These are phyloP conservation scores for Ditula angustiorana DNA, from an alignment of 2,888 invertebrate species.

Conservation along the genomic window DNA sequence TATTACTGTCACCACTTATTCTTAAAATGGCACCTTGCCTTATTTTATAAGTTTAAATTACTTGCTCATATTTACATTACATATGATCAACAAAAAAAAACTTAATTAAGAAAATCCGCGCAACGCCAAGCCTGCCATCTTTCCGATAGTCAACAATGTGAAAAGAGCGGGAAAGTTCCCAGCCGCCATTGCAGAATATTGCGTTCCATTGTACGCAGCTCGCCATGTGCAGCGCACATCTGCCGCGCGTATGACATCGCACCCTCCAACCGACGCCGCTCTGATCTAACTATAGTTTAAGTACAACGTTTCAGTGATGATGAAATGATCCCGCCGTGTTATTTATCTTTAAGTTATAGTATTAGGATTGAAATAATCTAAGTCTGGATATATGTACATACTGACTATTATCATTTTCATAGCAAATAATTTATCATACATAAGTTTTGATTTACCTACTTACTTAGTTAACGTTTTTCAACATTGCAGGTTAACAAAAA, in stretches of 20 bases:
- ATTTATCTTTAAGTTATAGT: background rate
- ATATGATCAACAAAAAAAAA: background rate
- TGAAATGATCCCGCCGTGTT: background rate
- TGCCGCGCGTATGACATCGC: slow-evolving; percentile 63
- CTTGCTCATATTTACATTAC: too few species aligned
- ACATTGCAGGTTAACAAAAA: slow-evolving; percentile 27
- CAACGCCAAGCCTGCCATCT: slow-evolving; percentile 16
- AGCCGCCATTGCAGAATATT: slow-evolving; percentile 71
- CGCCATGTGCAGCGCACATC: slow-evolving; percentile 74
- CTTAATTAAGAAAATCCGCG: slow-evolving; percentile 16
- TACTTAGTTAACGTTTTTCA: background rate
- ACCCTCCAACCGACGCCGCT: slow-evolving; percentile 50
- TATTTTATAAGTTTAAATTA: too few species aligned
- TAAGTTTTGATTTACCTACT: background rate
- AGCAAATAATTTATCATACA: background rate
- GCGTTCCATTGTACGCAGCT: slow-evolving; percentile 77
- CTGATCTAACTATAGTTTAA: slow-evolving; percentile 33
- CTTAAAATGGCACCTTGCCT: too few species aligned
- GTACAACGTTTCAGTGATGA: slow-evolving; percentile 14
- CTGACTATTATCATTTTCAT: too few species aligned
- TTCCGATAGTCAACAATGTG: slow-evolving; percentile 19
- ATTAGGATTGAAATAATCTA: background rate
- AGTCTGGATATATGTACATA: background rate
- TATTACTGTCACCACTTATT: too few species aligned
- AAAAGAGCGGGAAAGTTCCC: slow-evolving; percentile 80